A percentile compares a stretch with the other conserved stretches of the same genome.
These are phyloP conservation scores for Atta colombica DNA, from an alignment of 1,140 invertebrate species.

Conservation along the genomic window DNA sequence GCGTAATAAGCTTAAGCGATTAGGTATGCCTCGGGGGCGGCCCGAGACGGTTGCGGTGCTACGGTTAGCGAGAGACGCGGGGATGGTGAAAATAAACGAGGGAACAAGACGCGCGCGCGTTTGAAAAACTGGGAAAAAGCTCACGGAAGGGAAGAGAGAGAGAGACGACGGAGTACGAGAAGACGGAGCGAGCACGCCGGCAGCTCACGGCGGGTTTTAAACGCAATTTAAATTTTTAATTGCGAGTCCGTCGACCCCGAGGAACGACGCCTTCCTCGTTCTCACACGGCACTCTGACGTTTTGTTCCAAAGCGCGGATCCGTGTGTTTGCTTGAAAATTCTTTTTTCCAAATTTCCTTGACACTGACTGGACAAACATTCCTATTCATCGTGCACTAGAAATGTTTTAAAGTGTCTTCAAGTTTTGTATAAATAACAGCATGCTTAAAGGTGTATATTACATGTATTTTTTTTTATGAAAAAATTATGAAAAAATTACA, in stretches of 20 bases:
- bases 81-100: constrained; percentile 37
- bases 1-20: constrained; percentile 85
- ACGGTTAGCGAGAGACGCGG: constrained; percentile 41
- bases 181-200: constrained; percentile 29
- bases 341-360: neutral
- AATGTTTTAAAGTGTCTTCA: neutral
- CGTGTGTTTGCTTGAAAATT: neutral
- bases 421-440: neutral
- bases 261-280: constrained; percentile 65
- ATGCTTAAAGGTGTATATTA: too few relatives aligned
- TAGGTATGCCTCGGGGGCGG: constrained; percentile 77
- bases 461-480: too few relatives aligned
- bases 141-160: constrained; percentile 38
- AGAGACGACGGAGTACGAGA: neutral
- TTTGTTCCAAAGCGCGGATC: constrained; percentile 4
- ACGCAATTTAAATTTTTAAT: constrained; percentile 84
- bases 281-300: neutral
- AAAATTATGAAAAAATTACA: too few relatives aligned
- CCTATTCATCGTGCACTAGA: too few relatives aligned
- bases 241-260: constrained; percentile 76
- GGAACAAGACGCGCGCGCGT: constrained; percentile 32
- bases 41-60: constrained; percentile 44
- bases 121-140: constrained; percentile 25
- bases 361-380: neutral
- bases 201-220: constrained; percentile 77